A percentile compares a stretch with the other conserved stretches of the same genome.
Evolutionary conservation across 2,113 vertebrate species (phyloP).

Genomic region (Podarcis raffonei): DNA sequence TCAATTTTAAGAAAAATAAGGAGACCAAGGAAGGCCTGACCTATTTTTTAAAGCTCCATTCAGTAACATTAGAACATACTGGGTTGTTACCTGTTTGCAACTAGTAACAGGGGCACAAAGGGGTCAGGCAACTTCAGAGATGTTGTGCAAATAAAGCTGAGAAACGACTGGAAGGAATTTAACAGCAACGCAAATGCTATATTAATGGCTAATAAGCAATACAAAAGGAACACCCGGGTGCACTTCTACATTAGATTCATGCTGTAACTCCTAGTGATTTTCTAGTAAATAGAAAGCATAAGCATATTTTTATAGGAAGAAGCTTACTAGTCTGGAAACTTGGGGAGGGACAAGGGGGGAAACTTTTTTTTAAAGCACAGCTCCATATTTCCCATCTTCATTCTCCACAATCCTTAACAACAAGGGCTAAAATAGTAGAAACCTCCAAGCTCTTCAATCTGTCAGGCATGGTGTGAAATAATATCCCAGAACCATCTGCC

Average conservation of each 20-base stretch:
- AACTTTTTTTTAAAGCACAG: background rate
- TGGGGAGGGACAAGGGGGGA: background rate
- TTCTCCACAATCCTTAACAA: background rate
- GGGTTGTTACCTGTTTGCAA: background rate
- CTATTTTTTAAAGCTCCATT: background rate
- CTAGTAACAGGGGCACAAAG: background rate
- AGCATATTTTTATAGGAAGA: background rate
- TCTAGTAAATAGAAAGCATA: background rate
- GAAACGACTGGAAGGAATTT: background rate
- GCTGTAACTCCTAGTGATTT: background rate
- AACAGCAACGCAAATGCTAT: background rate
- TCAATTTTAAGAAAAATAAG: background rate
- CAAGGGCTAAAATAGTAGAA: constrained; percentile 11
- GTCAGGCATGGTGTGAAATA: constrained; percentile 9
- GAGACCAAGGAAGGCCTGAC: background rate
- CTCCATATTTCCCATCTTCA: background rate
- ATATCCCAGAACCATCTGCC: constrained; percentile 26
- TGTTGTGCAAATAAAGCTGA: background rate
- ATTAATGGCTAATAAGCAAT: background rate
- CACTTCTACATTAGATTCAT: background rate
- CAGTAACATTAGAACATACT: background rate
- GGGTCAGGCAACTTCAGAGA: background rate
- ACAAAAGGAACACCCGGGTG: background rate
- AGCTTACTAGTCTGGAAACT: background rate
- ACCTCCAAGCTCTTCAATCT: background rate